Percentiles rank a stretch among this genome's conserved stretches.
Evolutionary conservation across 1,140 invertebrate species (phyloP).

Genomic region (Halesus radiatus): DNA sequence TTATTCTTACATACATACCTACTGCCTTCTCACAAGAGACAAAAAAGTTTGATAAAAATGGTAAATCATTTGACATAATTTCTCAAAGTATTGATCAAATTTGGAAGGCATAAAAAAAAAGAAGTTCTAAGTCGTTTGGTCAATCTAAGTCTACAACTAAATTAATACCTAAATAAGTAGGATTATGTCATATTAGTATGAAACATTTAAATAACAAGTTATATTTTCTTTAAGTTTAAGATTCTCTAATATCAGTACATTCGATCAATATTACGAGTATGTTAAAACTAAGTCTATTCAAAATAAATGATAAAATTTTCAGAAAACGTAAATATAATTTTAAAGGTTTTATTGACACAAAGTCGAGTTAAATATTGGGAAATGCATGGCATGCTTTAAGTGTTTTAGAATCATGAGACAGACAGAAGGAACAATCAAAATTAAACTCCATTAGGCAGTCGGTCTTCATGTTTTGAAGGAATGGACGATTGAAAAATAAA

Average conservation of each 20-base stretch:
- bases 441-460: too few species aligned
- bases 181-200: slow-evolving; percentile 16
- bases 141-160: slow-evolving; percentile 29
- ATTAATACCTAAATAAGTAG: not conserved
- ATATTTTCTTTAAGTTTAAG: not conserved
- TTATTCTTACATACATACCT: not conserved
- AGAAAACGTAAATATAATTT: not conserved
- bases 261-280: slow-evolving; percentile 13
- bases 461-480: too few species aligned
- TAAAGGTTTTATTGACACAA: too few species aligned
- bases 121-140: slow-evolving; percentile 22
- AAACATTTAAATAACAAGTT: not conserved
- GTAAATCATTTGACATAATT: not conserved
- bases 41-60: not conserved
- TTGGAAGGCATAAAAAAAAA: not conserved
- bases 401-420: too few species aligned
- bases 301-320: not conserved
- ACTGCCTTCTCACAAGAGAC: not conserved
- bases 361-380: not conserved
- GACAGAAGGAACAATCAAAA: too few species aligned
- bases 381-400: too few species aligned
- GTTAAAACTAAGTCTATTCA: not conserved
- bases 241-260: slow-evolving; percentile 27
- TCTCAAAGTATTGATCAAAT: not conserved
- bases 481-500: too few species aligned